A percentile compares a stretch with the other conserved stretches of the same genome.
Conservation (phyloP, 2,113 vertebrate species). For the Regulus satrapa region DNA sequence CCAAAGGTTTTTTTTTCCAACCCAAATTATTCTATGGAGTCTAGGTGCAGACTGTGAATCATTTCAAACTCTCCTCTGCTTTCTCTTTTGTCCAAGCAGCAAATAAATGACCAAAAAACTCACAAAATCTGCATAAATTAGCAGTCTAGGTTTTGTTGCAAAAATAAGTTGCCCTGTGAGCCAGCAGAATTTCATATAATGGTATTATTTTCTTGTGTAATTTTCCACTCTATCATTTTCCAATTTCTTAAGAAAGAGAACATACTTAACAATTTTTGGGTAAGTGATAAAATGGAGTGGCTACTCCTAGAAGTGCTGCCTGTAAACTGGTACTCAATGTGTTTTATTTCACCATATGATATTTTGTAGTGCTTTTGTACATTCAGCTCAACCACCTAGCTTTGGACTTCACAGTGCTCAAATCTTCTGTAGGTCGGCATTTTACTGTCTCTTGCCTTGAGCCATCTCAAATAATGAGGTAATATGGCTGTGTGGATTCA, state of each 20-base stretch:
- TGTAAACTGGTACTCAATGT: rapidly evolving
- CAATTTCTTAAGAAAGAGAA: not conserved
- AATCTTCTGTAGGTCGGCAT: not conserved
- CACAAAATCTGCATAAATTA: not conserved
- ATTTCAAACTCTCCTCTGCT: not conserved
- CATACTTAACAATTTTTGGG: not conserved
- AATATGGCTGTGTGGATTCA: rapidly evolving
- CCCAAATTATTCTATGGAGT: not conserved
- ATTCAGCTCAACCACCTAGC: not conserved
- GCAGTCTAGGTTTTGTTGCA: not conserved
- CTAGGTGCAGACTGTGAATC: not conserved
- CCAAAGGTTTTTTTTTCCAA: not conserved
- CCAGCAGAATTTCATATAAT: not conserved
- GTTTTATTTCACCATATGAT: not conserved
- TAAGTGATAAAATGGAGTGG: rapidly evolving
- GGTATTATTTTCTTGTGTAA: not conserved
- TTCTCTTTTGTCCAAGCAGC: not conserved
- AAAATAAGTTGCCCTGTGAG: not conserved
- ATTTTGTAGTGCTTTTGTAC: not conserved
- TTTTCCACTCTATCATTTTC: not conserved
- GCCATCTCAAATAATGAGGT: not conserved
- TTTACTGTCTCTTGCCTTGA: not conserved
- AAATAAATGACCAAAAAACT: not conserved
- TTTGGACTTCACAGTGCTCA: not conserved
- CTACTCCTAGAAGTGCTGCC: not conserved